A percentile compares a stretch with the other conserved stretches of the same genome.
Evolutionary conservation across 2,888 invertebrate species (phyloP).

Genomic region (Caenorhabditis virilis): DNA sequence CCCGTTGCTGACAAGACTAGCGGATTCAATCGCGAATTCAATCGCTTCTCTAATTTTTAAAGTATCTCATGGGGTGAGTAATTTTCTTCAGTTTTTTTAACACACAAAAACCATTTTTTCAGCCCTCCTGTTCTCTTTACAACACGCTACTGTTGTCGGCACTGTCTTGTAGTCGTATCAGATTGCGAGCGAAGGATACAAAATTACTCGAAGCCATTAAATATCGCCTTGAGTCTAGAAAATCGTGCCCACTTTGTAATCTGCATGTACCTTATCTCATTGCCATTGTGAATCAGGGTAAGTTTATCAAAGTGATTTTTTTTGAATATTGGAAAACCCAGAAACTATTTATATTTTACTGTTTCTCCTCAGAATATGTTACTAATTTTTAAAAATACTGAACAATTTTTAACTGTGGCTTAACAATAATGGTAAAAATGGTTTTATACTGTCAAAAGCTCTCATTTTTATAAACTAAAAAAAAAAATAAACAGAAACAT

Average conservation of each 20-base stretch:
- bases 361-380: too few species aligned
- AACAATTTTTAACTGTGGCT: too few species aligned
- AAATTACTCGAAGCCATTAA: conserved; percentile 25
- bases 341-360: too few species aligned
- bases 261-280: conserved; percentile 48
- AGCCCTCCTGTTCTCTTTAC: conserved; percentile 46
- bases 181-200: conserved; percentile 35
- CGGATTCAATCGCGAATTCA: conserved; percentile 43
- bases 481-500: too few species aligned
- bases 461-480: too few species aligned
- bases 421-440: too few species aligned
- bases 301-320: conserved; percentile 6
- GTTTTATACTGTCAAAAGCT: too few species aligned
- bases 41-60: conserved; percentile 28
- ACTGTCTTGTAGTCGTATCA: conserved; percentile 33
- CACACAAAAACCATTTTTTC: conserved; percentile 8
- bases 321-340: too few species aligned
- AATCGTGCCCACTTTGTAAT: conserved; percentile 41
- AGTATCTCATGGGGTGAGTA: conserved; percentile 39
- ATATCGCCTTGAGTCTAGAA: conserved; percentile 24
- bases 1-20: conserved; percentile 38
- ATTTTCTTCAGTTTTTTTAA: not conserved
- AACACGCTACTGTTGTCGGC: conserved; percentile 40
- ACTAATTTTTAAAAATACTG: too few species aligned
- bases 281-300: conserved; percentile 46